Evolutionary conservation across 2,888 invertebrate species (phyloP).

Genomic region (Polyommatus icarus): DNA sequence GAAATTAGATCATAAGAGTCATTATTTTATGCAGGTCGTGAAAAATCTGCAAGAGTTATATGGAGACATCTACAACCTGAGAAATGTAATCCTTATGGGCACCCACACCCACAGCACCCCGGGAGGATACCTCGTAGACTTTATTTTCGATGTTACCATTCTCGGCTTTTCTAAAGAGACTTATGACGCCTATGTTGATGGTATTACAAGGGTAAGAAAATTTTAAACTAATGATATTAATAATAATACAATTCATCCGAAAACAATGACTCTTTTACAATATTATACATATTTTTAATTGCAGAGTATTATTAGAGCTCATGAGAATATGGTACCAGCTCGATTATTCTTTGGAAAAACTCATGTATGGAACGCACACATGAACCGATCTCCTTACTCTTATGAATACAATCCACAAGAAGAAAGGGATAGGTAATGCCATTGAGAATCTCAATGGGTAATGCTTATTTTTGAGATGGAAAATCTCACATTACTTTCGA

Average conservation of each 20-base stretch:
- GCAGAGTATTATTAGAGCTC: conserved; percentile 71
- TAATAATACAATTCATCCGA: background rate
- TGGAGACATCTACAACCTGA: conserved; percentile 84
- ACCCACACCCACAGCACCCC: conserved; percentile 95
- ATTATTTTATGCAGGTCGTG: conserved; percentile 82
- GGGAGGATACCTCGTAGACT: conserved; percentile 92
- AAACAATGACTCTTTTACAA: too few relatives aligned
- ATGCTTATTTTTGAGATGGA: background rate
- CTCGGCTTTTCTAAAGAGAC: conserved; percentile 84
- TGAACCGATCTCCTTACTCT: conserved; percentile 90
- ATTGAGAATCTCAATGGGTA: conserved; percentile 60
- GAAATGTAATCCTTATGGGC: conserved; percentile 92
- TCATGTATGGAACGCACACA: conserved; percentile 83
- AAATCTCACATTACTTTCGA: background rate
- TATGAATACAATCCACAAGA: conserved; percentile 86
- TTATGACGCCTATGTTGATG: conserved; percentile 66
- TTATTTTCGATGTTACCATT: conserved; percentile 92
- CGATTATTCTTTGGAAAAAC: conserved; percentile 81
- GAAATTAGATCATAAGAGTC: conserved; percentile 9
- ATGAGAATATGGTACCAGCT: conserved; percentile 74
- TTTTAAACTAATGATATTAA: background rate
- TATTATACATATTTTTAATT: conserved; percentile 40
- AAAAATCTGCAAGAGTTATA: conserved; percentile 83
- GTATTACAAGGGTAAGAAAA: conserved; percentile 65
- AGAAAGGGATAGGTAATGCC: conserved; percentile 82